These are phyloP conservation scores for Sesamia nonagrioides DNA, from an alignment of 1,140 invertebrate species.

Conservation along the genomic window DNA sequence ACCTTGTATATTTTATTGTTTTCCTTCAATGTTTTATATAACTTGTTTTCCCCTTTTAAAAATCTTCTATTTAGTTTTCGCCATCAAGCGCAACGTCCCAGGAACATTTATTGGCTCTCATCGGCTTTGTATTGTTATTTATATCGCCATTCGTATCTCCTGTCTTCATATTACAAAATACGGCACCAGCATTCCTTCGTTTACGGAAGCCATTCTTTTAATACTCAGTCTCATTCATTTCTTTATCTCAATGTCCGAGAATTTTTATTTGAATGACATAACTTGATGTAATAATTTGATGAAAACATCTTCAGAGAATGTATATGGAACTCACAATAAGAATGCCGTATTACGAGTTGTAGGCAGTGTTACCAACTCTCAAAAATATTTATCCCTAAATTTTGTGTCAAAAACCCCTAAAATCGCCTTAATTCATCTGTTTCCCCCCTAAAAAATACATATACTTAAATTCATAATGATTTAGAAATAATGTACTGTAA, in stretches of 20 bases:
- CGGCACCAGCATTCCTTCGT: neutral
- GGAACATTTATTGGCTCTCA: neutral
- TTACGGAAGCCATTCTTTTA: neutral
- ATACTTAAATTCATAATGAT: too few species aligned
- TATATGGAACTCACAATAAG: neutral
- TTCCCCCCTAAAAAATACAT: too few species aligned
- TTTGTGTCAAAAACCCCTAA: too few species aligned
- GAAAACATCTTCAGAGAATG: neutral
- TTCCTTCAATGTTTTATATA: neutral
- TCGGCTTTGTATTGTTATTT: neutral
- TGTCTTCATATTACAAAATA: neutral
- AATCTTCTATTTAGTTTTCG: too few species aligned
- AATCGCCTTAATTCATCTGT: too few species aligned
- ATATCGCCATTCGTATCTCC: neutral
- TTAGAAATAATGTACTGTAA: too few species aligned
- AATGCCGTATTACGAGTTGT: neutral
- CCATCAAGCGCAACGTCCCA: neutral
- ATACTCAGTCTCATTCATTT: neutral
- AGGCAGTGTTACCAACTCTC: too few species aligned
- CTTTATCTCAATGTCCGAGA: neutral
- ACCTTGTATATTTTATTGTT: too few species aligned
- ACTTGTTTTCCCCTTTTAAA: neutral
- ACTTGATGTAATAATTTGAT: neutral
- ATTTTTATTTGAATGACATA: neutral
- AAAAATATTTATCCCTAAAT: too few species aligned